phyloP scores from a whole-genome alignment of 2,888 invertebrate species.

The Xestoiulus laeticollis region DNA sequence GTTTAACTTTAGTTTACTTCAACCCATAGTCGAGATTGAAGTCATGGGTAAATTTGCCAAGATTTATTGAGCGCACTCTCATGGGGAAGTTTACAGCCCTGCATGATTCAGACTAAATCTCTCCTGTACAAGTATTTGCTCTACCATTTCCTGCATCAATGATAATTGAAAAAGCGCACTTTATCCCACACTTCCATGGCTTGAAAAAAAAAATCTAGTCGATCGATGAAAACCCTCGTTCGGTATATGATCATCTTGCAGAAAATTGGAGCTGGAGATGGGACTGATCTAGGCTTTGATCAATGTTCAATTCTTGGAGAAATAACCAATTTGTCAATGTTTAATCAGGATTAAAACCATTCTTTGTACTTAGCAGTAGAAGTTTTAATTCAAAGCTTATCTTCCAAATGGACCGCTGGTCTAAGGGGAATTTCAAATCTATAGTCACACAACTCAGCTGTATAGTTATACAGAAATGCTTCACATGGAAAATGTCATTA shows the following conservation, averaged over 20 bases:
- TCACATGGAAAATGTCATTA: neutral
- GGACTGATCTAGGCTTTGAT: conserved; percentile 1
- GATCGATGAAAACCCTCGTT: neutral
- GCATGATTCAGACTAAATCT: conserved; percentile 26
- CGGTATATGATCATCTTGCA: conserved; percentile 4
- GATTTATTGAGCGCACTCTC: conserved; percentile 26
- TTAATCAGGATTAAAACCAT: neutral
- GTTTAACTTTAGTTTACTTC: conserved; percentile 26
- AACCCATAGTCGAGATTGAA: conserved; percentile 3
- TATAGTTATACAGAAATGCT: neutral
- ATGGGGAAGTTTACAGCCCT: conserved; percentile 12
- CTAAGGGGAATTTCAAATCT: neutral
- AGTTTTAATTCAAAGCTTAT: conserved; percentile 1
- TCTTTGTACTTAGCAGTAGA: conserved; percentile 3
- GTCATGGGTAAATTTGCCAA: conserved; percentile 20
- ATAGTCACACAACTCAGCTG: neutral
- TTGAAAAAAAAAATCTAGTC: neutral
- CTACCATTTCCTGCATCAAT: conserved; percentile 20
- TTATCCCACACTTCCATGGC: conserved; percentile 19
- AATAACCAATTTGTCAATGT: conserved; percentile 14
- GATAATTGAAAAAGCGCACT: conserved; percentile 26
- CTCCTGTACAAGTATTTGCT: conserved; percentile 26
- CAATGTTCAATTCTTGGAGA: neutral
- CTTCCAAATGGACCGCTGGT: neutral
- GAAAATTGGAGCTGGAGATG: neutral